Conservation (phyloP, 2,888 invertebrate species). For the Troides helena region DNA sequence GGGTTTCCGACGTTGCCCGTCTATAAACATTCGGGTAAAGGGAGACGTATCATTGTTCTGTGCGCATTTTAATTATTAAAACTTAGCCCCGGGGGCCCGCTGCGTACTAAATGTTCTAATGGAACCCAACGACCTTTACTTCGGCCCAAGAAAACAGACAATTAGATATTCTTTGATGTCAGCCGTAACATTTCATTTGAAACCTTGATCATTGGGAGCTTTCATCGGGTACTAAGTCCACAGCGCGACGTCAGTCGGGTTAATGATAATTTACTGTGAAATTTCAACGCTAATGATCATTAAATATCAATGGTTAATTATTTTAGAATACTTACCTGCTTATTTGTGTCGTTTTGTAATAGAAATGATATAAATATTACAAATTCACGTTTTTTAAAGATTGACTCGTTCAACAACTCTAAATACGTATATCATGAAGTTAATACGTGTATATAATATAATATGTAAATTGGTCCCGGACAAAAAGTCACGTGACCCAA, state of each 20-base stretch:
- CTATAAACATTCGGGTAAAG: conserved; percentile 69
- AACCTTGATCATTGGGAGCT: conserved; percentile 10
- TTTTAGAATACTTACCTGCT: no score
- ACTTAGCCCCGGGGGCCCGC: conserved; percentile 55
- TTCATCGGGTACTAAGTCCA: conserved; percentile 12
- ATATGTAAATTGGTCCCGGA: no score
- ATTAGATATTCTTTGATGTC: conserved; percentile 24
- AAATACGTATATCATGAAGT: no score
- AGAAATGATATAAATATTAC: no score
- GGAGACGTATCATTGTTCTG: conserved; percentile 72
- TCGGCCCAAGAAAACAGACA: conserved; percentile 37
- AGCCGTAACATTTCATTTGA: conserved; percentile 21
- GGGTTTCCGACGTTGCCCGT: conserved; percentile 60
- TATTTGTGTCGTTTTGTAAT: no score
- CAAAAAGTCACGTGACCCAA: no score
- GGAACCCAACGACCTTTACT: conserved; percentile 47
- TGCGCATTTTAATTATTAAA: conserved; percentile 74
- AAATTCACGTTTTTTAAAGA: no score
- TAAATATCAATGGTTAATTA: no score
- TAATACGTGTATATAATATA: no score
- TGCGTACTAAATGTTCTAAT: conserved; percentile 46
- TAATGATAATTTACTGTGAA: conserved; percentile 12
- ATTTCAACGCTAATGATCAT: conserved; percentile 5
- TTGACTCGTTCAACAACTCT: no score
- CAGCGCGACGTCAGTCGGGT: not conserved